phyloP scores from a whole-genome alignment of 2,888 invertebrate species.

The Scaptomyza caliginosa region DNA sequence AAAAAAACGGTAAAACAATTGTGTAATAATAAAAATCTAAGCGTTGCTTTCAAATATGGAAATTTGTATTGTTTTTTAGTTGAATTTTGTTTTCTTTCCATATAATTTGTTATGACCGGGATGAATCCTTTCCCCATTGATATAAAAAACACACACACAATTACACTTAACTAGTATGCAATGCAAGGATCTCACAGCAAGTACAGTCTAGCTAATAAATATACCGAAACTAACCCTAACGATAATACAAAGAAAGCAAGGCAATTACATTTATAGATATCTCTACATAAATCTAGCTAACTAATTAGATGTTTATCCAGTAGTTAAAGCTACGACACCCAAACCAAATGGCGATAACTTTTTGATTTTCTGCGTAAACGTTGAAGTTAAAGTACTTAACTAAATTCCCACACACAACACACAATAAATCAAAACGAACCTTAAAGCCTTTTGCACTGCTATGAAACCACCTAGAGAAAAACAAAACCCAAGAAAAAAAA shows the following conservation, averaged over 20 bases:
- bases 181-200: constrained; percentile 65
- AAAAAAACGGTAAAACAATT: too few species aligned
- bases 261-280: constrained; percentile 46
- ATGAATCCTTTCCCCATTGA: background rate
- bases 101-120: too few species aligned
- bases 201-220: constrained; percentile 24
- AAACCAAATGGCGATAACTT: constrained; percentile 13
- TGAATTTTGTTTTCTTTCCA: constrained; percentile 13
- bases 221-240: constrained; percentile 74
- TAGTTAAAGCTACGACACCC: constrained; percentile 8
- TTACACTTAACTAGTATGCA: constrained; percentile 17
- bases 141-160: background rate
- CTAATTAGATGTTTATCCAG: constrained; percentile 48
- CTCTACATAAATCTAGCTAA: constrained; percentile 33
- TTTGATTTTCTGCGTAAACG: constrained; percentile 5
- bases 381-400: background rate
- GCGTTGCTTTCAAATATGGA: constrained; percentile 69
- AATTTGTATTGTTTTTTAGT: constrained; percentile 39
- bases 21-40: constrained; percentile 71
- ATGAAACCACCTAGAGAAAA: constrained; percentile 74
- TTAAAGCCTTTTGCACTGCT: constrained; percentile 75
- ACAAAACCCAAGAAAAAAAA: constrained; percentile 14
- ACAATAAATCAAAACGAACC: constrained; percentile 30
- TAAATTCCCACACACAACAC: constrained; percentile 18
- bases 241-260: constrained; percentile 56